Conservation (phyloP, 2,888 invertebrate genomes). For the Drosophila infuscata region DNA sequence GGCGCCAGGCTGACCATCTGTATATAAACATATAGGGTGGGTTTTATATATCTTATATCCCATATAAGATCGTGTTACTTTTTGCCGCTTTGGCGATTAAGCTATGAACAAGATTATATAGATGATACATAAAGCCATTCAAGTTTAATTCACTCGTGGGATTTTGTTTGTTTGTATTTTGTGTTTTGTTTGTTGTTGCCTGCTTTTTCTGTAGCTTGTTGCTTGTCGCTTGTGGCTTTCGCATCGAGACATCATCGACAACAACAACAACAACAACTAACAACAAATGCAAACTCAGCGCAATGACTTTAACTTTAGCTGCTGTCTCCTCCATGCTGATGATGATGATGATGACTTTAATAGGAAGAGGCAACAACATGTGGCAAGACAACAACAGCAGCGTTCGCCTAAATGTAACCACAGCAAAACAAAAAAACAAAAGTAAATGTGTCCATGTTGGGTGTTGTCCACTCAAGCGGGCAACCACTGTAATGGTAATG, state of each 20-base stretch:
- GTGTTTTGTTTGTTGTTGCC: slow-evolving; percentile 10
- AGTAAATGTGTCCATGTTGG: slow-evolving; percentile 52
- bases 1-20: slow-evolving; percentile 23
- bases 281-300: slow-evolving; percentile 67
- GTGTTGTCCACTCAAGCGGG: slow-evolving; percentile 76
- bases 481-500: slow-evolving; percentile 24
- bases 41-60: not conserved
- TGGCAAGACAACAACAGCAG: not conserved
- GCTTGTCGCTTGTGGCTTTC: slow-evolving; percentile 28
- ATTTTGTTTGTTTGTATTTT: slow-evolving; percentile 44
- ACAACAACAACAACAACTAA: slow-evolving; percentile 44
- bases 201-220: slow-evolving; percentile 10
- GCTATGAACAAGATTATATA: slow-evolving; percentile 24
- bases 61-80: slow-evolving; percentile 27
- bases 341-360: slow-evolving; percentile 58
- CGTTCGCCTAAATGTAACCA: slow-evolving; percentile 6
- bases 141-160: slow-evolving; percentile 77
- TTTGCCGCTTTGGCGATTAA: slow-evolving; percentile 19
- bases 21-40: not conserved
- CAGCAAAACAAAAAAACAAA: slow-evolving; percentile 10
- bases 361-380: slow-evolving; percentile 27
- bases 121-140: slow-evolving; percentile 50
- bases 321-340: slow-evolving; percentile 4
- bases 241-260: slow-evolving; percentile 51
- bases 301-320: slow-evolving; percentile 65